Conservation (phyloP, 2,888 invertebrate species). For the Galerucella calmariensis region DNA sequence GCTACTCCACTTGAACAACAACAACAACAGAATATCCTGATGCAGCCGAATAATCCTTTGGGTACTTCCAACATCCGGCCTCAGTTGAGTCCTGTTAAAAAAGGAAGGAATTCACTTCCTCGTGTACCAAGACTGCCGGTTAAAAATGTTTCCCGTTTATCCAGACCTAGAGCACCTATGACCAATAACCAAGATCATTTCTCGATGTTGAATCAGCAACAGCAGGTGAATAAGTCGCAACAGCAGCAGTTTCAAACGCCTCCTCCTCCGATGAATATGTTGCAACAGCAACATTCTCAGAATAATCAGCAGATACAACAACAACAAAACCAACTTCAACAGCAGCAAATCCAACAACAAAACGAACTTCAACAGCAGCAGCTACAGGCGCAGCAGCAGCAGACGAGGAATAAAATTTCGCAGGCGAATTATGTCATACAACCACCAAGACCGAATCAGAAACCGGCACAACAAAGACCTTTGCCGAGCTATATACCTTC, state of each 20-base stretch:
- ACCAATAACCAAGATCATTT: constrained; percentile 38
- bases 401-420: constrained; percentile 44
- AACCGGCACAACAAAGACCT: constrained; percentile 52
- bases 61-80: constrained; percentile 9
- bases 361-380: constrained; percentile 43
- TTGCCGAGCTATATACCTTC: constrained; percentile 59
- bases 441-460: constrained; percentile 50
- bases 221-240: constrained; percentile 14
- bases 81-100: constrained; percentile 6
- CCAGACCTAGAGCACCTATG: constrained; percentile 12
- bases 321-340: constrained; percentile 37
- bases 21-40: constrained; percentile 9
- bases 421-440: constrained; percentile 57
- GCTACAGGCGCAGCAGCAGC: constrained; percentile 55
- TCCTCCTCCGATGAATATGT: background rate
- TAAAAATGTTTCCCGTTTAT: background rate
- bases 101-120: constrained; percentile 16
- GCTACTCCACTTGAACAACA: constrained; percentile 6
- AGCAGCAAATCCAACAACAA: constrained; percentile 29
- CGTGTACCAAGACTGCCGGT: constrained; percentile 11
- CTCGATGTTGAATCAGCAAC: constrained; percentile 41
- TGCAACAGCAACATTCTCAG: constrained; percentile 12
- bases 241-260: constrained; percentile 31
- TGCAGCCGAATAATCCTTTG: constrained; percentile 19
- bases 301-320: constrained; percentile 24